Evolutionary conservation across 2,888 invertebrate species (phyloP), one percentile per base, ranked within the genome.

Genomic region (Ariolimax columbianus): DNA sequence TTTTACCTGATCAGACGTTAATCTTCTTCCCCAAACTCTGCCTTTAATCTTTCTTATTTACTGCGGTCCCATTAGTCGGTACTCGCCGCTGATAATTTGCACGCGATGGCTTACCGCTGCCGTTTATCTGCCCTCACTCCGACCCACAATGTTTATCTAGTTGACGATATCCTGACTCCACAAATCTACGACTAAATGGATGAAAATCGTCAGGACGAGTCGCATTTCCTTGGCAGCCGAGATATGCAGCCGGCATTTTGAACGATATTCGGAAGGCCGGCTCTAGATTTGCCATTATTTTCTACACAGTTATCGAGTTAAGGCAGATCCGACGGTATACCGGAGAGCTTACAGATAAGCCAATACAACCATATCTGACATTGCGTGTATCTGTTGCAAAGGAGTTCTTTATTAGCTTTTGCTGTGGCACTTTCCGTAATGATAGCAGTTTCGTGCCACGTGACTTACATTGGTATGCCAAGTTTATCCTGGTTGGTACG

Each of bases 361-460:
- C 47, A 47, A n/a, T 75, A 47, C n/a, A 47, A 47, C 47, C 30
- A 30, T n/a, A 30, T 36, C 47, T 73, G 47, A 30, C 43, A 23
- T n/a, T 38, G 47, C 47, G 4, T 43, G 47, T 47, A 47, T n/a
- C 73, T 30, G 26, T 70, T 38, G n/a, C 17, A 26, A 7, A 43
- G n/a, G 55, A 47, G 73, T 75, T 75, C 14, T 75, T 75, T 75
- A 75, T 75, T 75, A 47, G 43, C 47, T 30, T 17, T 47, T 47
- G 30, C 26, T 47, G 38, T 4, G 17, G 17, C 73, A 75, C 47
- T 75, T 30, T 63, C 7, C n/a, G n/a, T 30, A 30, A 9, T 19
- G 59, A 59, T 70, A 33, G 17, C 36, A 7, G 6, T 14, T 17
- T 4, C 38, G 1, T 38, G 70, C 23, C 36, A 9, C 19, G 11